A percentile compares a stretch with the other conserved stretches of the same genome.
phyloP scores from a whole-genome alignment of 2,113 vertebrate species.

The Hystrix brachyura region DNA sequence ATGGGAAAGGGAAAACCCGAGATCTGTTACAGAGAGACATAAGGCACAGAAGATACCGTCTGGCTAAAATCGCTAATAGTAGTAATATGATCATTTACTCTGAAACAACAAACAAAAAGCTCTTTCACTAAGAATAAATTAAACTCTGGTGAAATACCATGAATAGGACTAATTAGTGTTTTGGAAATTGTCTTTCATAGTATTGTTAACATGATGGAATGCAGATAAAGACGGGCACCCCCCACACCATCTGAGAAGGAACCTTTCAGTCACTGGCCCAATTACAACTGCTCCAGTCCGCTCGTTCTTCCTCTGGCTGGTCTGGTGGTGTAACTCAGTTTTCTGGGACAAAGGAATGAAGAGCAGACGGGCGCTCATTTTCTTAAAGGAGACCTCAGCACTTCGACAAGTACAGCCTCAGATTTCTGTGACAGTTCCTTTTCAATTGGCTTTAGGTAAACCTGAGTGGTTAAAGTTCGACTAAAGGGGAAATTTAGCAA shows the following conservation, averaged over 20 bases:
- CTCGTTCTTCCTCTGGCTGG: conserved; percentile 49
- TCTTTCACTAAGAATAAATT: conserved; percentile 62
- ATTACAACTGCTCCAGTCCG: conserved; percentile 28
- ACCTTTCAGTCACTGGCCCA: conserved; percentile 55
- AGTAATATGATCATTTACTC: neutral
- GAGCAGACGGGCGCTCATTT: neutral
- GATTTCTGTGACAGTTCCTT: conserved; percentile 58
- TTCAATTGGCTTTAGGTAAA: conserved; percentile 57
- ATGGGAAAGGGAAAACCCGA: conserved; percentile 4
- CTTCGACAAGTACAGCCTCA: conserved; percentile 46
- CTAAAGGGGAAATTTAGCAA: conserved; percentile 58
- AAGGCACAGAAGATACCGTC: conserved; percentile 7
- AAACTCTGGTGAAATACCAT: conserved; percentile 61
- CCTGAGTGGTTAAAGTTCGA: conserved; percentile 80
- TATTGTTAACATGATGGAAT: conserved; percentile 57
- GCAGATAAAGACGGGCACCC: conserved; percentile 11
- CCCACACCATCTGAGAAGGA: conserved; percentile 4
- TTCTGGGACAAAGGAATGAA: conserved; percentile 28
- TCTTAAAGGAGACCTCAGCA: conserved; percentile 65
- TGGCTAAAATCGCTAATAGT: conserved; percentile 29
- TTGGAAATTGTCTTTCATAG: neutral
- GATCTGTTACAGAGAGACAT: neutral
- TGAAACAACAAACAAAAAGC: conserved; percentile 39
- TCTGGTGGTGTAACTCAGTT: conserved; percentile 23
- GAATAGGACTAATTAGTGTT: conserved; percentile 34